Evolutionary conservation across 1,140 invertebrate genomes (phyloP).

Genomic region (Nebria ingens): DNA sequence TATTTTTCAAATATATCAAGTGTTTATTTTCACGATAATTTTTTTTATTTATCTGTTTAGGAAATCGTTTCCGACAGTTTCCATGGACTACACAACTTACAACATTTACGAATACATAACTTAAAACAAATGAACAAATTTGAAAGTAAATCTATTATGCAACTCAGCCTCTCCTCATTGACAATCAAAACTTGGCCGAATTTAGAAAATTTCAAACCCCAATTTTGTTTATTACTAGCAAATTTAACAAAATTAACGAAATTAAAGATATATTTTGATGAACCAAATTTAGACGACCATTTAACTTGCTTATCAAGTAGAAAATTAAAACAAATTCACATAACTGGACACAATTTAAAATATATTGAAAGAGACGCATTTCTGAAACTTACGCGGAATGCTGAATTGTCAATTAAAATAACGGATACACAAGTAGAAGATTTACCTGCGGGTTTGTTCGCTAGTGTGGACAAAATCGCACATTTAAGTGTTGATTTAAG

Average conservation of each 20-base stretch:
- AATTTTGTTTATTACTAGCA: slow-evolving; percentile 46
- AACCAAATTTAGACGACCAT: slow-evolving; percentile 57
- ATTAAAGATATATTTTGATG: slow-evolving; percentile 50
- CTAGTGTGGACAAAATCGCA: slow-evolving; percentile 60
- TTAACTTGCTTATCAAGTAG: slow-evolving; percentile 58
- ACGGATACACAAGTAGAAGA: slow-evolving; percentile 61
- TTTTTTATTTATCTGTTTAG: slow-evolving; percentile 13
- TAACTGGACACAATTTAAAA: slow-evolving; percentile 60
- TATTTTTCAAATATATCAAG: no score
- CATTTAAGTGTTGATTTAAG: slow-evolving; percentile 73
- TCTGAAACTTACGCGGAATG: slow-evolving; percentile 45
- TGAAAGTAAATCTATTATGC: slow-evolving; percentile 51
- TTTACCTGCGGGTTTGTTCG: slow-evolving; percentile 66
- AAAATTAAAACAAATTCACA: slow-evolving; percentile 67
- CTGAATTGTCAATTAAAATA: slow-evolving; percentile 64
- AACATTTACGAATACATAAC: slow-evolving; percentile 43
- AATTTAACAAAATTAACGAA: slow-evolving; percentile 40
- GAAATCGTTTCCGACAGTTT: slow-evolving; percentile 37
- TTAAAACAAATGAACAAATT: slow-evolving; percentile 49
- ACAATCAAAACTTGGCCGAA: slow-evolving; percentile 54
- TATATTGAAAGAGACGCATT: slow-evolving; percentile 62
- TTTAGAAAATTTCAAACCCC: slow-evolving; percentile 47
- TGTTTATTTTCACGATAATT: no score
- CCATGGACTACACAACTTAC: slow-evolving; percentile 42
- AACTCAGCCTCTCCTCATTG: slow-evolving; percentile 46